These are phyloP conservation scores for Pogonomyrmex barbatus DNA, from an alignment of 1,140 invertebrate genomes.

Conservation along the genomic window DNA sequence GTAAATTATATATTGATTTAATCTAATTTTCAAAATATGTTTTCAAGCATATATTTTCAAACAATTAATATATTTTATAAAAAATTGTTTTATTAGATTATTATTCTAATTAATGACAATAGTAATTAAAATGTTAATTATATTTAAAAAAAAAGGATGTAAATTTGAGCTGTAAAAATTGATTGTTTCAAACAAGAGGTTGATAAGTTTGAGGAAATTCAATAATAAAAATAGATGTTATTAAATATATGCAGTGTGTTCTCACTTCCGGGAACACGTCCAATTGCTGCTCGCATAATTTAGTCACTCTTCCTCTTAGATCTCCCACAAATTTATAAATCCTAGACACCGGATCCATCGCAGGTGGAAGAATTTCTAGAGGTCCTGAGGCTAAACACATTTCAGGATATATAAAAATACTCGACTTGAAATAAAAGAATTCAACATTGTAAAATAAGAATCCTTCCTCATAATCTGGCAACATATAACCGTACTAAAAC, in stretches of 20 bases:
- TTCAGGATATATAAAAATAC: constrained; percentile 74
- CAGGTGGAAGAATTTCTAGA: constrained; percentile 54
- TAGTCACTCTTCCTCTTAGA: constrained; percentile 56
- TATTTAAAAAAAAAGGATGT: constrained; percentile 29
- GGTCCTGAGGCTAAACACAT: constrained; percentile 70
- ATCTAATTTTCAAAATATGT: not conserved
- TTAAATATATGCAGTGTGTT: constrained; percentile 28
- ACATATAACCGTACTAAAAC: constrained; percentile 81
- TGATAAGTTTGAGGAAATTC: not conserved
- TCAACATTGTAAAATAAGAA: constrained; percentile 77
- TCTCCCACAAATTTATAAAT: constrained; percentile 70
- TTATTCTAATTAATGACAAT: not conserved
- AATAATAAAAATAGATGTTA: not conserved
- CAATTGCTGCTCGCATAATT: constrained; percentile 70
- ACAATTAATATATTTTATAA: constrained; percentile 10
- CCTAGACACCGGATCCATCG: constrained; percentile 57
- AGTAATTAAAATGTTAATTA: not conserved
- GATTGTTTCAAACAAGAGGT: not conserved
- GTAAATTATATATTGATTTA: not conserved
- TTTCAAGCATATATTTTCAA: not conserved
- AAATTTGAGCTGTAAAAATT: not conserved
- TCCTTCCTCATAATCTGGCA: constrained; percentile 76
- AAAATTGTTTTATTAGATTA: not conserved
- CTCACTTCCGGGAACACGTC: constrained; percentile 51
- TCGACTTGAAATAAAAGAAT: constrained; percentile 67